A percentile compares a stretch with the other conserved stretches of the same genome.
These are phyloP conservation scores for Phasianus colchicus DNA, from an alignment of 2,113 vertebrate genomes.

Conservation along the genomic window DNA sequence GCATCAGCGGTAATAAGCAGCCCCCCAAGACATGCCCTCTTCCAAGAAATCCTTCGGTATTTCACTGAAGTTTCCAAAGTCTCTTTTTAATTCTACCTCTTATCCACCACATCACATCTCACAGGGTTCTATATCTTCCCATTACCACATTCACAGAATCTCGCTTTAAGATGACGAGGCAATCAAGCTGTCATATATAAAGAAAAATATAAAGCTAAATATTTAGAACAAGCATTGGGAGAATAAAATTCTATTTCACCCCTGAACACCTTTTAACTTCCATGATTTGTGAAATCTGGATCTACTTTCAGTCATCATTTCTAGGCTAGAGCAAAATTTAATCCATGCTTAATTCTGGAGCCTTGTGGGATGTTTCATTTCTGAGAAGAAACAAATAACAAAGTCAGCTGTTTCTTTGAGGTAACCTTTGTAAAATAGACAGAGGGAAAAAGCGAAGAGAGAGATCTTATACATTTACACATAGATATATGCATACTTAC, in stretches of 20 bases:
- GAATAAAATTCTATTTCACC: neutral
- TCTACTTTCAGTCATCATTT: neutral
- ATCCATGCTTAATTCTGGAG: neutral
- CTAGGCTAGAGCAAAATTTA: neutral
- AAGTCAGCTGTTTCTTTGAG: neutral
- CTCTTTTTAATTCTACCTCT: neutral
- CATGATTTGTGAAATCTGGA: neutral
- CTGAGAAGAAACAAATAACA: neutral
- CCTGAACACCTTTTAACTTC: neutral
- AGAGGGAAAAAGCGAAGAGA: neutral
- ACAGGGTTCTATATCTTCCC: neutral
- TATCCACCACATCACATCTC: neutral
- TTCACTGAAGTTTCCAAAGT: neutral
- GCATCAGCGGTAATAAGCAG: neutral
- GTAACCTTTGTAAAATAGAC: neutral
- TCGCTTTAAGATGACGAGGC: neutral
- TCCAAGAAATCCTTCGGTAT: neutral
- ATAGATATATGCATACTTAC: neutral
- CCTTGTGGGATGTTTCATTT: neutral
- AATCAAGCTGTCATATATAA: neutral
- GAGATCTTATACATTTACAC: accelerated
- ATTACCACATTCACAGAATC: neutral
- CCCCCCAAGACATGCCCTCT: neutral
- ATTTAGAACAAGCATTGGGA: neutral
- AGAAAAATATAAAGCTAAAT: neutral